Percentiles rank a stretch among this genome's conserved stretches.
Evolutionary conservation across 2,113 vertebrate species (phyloP).

Genomic region (Actinemys pallida): DNA sequence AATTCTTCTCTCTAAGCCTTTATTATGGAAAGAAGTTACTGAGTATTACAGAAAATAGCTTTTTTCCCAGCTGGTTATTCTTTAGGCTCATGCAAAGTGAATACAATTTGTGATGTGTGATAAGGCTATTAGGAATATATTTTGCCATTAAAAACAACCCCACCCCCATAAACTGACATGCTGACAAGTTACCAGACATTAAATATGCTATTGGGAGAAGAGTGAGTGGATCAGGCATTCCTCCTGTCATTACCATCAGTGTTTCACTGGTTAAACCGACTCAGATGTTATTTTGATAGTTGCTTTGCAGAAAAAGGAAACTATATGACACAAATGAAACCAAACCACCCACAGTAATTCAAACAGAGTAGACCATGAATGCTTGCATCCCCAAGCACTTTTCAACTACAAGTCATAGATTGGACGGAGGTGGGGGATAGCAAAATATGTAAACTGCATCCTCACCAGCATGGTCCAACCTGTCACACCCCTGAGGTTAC

Average conservation of each 20-base stretch:
- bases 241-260: not conserved
- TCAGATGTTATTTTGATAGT: not conserved
- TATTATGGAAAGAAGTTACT: not conserved
- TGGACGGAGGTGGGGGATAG: not conserved
- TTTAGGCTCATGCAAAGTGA: not conserved
- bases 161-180: not conserved
- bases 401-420: not conserved
- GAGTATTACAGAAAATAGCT: not conserved
- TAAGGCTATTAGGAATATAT: not conserved
- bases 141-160: not conserved
- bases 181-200: not conserved
- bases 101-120: not conserved
- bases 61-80: not conserved
- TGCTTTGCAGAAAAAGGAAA: not conserved
- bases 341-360: not conserved
- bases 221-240: not conserved
- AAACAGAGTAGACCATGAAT: not conserved
- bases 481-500: not conserved
- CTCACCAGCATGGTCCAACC: not conserved
- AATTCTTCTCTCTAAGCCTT: not conserved
- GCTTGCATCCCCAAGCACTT: not conserved
- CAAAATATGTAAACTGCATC: not conserved
- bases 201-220: not conserved
- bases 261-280: not conserved
- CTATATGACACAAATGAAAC: not conserved